A percentile compares a stretch with the other conserved stretches of the same genome.
Conservation (phyloP, 2,888 invertebrate genomes). For the Drosophila sordidula region DNA sequence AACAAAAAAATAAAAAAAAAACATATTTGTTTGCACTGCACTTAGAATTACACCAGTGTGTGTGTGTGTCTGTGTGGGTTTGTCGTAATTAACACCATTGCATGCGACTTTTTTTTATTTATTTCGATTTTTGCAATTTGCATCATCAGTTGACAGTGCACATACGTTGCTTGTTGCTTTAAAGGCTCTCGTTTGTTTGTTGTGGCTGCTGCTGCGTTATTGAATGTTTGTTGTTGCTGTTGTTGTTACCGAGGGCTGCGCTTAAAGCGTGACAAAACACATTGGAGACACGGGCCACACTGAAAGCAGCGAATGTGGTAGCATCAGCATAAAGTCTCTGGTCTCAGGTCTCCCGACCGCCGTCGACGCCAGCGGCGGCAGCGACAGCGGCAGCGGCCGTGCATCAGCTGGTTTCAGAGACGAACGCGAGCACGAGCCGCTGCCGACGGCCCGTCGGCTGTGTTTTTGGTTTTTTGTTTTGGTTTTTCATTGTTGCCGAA, state of each 20-base stretch:
- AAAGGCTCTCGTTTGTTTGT: slow-evolving; percentile 9
- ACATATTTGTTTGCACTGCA: slow-evolving; percentile 12
- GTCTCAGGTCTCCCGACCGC: slow-evolving; percentile 53
- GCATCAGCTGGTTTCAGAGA: slow-evolving; percentile 64
- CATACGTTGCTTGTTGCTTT: slow-evolving; percentile 60
- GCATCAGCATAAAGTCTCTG: slow-evolving; percentile 82
- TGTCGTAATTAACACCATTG: slow-evolving; percentile 47
- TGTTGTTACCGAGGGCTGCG: slow-evolving; percentile 64
- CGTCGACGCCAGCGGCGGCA: slow-evolving; percentile 3
- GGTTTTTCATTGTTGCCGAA: slow-evolving; percentile 63
- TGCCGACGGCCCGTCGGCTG: slow-evolving; percentile 36
- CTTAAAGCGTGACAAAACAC: slow-evolving; percentile 84
- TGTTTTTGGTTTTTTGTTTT: slow-evolving; percentile 48
- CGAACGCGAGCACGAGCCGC: slow-evolving; percentile 51
- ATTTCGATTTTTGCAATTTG: slow-evolving; percentile 27
- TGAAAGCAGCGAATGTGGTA: slow-evolving; percentile 82
- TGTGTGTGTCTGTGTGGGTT: slow-evolving; percentile 13
- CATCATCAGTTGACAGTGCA: slow-evolving; percentile 56
- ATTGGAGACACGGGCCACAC: slow-evolving; percentile 85
- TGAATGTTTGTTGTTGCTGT: slow-evolving; percentile 13
- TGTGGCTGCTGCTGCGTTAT: slow-evolving; percentile 19
- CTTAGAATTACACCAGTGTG: slow-evolving; percentile 25
- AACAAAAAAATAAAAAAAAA: too few species aligned
- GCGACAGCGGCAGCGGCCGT: slow-evolving; percentile 30
- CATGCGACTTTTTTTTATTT: slow-evolving; percentile 26